phyloP scores from a whole-genome alignment of 2,113 vertebrate genomes.

The Asarcornis scutulata region DNA sequence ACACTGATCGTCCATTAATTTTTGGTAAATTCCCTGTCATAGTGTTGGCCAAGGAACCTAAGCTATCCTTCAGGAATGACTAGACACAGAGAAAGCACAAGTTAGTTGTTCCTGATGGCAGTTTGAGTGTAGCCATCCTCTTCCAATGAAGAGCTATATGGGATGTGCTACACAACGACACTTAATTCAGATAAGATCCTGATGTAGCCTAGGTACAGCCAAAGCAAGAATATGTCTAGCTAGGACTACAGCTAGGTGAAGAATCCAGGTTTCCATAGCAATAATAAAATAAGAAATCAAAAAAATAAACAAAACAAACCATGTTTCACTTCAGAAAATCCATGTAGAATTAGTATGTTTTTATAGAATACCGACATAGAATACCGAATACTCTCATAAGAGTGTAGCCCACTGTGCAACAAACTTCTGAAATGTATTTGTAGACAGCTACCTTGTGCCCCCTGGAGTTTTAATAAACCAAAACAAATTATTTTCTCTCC shows the following conservation, averaged over 20 bases:
- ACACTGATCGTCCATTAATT: neutral
- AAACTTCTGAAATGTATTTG: slow-evolving; percentile 23
- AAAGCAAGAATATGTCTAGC: neutral
- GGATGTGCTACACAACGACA: neutral
- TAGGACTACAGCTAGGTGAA: neutral
- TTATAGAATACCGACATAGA: neutral
- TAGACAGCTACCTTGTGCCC: neutral
- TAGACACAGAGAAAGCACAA: neutral
- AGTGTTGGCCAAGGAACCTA: neutral
- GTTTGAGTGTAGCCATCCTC: neutral
- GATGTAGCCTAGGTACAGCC: neutral
- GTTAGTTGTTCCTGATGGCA: neutral
- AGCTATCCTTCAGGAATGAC: neutral
- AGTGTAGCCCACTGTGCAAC: neutral
- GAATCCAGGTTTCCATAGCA: neutral
- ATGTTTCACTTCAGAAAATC: neutral
- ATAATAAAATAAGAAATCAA: neutral
- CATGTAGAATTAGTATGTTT: neutral
- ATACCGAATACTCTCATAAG: neutral
- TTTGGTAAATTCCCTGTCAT: neutral
- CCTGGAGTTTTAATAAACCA: slow-evolving; percentile 57
- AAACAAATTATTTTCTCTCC: slow-evolving; percentile 39
- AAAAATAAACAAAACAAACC: neutral
- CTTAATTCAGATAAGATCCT: neutral
- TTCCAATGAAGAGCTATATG: neutral